Evolutionary conservation across 2,797 vertebrate species (phyloP).

Genomic region (Gephyroberyx darwinii): DNA sequence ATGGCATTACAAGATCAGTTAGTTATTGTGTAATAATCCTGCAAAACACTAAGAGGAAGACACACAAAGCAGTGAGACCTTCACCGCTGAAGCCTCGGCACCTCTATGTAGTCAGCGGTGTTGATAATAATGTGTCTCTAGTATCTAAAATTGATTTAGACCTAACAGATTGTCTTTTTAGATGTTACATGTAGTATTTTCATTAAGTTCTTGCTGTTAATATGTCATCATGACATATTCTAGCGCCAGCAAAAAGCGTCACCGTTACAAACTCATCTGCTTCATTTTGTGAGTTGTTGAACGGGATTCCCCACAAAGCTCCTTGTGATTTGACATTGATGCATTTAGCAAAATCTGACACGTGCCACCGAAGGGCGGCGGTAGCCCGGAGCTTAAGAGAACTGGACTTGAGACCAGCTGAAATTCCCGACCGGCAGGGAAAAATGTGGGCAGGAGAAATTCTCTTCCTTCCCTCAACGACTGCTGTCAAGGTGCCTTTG

Average conservation of each 20-base stretch:
- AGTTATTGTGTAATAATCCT: conserved; percentile 34
- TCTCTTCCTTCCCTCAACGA: too few species aligned
- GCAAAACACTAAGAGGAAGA: conserved; percentile 25
- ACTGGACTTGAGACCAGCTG: not conserved
- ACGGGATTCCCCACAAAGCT: not conserved
- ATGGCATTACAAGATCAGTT: conserved; percentile 23
- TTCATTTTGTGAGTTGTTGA: not conserved
- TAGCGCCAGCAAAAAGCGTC: not conserved
- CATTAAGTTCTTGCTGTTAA: too few species aligned
- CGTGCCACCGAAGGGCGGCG: not conserved
- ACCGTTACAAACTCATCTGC: too few species aligned
- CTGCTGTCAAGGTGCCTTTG: not conserved
- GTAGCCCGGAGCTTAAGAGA: not conserved
- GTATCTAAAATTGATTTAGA: too few species aligned
- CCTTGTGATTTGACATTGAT: not conserved
- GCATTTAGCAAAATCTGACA: not conserved
- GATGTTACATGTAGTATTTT: too few species aligned
- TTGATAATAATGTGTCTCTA: too few species aligned
- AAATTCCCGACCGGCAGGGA: not conserved
- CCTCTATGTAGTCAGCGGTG: too few species aligned
- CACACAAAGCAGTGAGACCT: conserved; percentile 19
- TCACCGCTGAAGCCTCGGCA: too few species aligned
- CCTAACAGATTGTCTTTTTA: too few species aligned
- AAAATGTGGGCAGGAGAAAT: not conserved
- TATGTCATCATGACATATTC: too few species aligned